Conservation (phyloP, 2,113 vertebrate genomes). For the Hemiscyllium ocellatum region DNA sequence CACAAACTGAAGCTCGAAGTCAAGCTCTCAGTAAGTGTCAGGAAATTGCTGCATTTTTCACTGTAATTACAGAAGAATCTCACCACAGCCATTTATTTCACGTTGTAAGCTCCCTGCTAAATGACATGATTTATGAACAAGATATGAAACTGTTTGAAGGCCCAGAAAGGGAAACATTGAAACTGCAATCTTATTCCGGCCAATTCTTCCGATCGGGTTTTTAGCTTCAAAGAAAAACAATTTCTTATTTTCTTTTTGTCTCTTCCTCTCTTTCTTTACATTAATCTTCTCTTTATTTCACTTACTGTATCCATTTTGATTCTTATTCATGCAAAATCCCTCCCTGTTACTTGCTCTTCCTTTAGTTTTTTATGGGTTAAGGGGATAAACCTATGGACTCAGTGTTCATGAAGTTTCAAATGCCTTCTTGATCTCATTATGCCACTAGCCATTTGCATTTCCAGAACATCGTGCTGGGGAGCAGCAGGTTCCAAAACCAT, state of each 20-base stretch:
- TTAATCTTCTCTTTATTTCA: background rate
- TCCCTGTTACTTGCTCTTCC: background rate
- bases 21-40: background rate
- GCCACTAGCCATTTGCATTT: background rate
- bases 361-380: background rate
- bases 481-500: background rate
- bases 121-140: background rate
- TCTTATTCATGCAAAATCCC: background rate
- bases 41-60: background rate
- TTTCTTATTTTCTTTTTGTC: background rate
- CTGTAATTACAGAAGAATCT: background rate
- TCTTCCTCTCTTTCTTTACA: background rate
- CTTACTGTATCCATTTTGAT: background rate
- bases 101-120: background rate
- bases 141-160: background rate
- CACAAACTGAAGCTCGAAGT: background rate
- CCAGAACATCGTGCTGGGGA: background rate
- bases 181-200: background rate
- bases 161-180: background rate
- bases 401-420: background rate
- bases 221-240: too few relatives aligned
- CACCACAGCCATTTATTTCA: background rate
- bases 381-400: background rate
- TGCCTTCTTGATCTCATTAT: background rate
- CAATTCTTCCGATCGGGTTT: background rate